These are phyloP conservation scores for Seira ritae DNA, from an alignment of 2,888 invertebrate species.

Conservation along the genomic window DNA sequence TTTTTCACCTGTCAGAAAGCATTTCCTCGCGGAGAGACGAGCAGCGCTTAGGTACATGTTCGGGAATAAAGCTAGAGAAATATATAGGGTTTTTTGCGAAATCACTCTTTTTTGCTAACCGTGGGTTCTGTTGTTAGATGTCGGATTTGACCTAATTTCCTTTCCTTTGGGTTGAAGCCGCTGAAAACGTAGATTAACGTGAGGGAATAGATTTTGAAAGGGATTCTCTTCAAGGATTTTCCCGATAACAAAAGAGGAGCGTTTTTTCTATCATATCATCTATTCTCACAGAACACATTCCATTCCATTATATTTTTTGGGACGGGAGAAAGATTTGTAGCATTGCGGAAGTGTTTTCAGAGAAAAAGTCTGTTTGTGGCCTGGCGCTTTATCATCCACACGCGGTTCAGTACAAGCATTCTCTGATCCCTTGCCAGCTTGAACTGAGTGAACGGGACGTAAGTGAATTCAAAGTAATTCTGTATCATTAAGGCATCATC, in stretches of 20 bases:
- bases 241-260: constrained; percentile 39
- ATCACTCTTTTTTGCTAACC: too few species aligned
- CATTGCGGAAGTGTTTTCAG: constrained; percentile 58
- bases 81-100: too few species aligned
- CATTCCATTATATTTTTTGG: constrained; percentile 38
- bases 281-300: too few species aligned
- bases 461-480: neutral
- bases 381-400: constrained; percentile 35
- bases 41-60: constrained; percentile 4
- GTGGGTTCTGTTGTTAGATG: too few species aligned
- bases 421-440: constrained; percentile 49
- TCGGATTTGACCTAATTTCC: constrained; percentile 43
- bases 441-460: too few species aligned
- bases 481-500: neutral
- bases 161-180: too few species aligned
- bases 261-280: too few species aligned
- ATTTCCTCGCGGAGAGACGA: neutral
- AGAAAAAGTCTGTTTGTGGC: constrained; percentile 43
- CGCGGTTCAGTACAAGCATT: neutral
- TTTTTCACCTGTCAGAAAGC: constrained; percentile 43
- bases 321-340: constrained; percentile 53
- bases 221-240: constrained; percentile 28
- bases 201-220: constrained; percentile 23
- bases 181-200: constrained; percentile 36
- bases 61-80: neutral